These are phyloP conservation scores for Antennarius striatus DNA, from an alignment of 2,113 vertebrate genomes.

Conservation along the genomic window DNA sequence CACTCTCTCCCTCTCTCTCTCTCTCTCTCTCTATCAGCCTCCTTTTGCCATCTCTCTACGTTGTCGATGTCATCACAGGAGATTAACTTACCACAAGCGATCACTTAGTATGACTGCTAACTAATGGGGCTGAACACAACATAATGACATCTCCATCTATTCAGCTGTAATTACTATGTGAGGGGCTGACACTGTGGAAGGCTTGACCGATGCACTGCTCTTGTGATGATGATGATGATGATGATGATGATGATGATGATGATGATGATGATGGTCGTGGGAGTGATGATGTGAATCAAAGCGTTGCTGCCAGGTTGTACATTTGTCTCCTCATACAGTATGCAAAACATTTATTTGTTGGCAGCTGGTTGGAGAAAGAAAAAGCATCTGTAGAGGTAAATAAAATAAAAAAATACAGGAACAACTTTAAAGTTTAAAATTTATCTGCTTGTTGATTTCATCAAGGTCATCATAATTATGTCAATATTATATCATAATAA, in stretches of 20 bases:
- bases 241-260: background rate
- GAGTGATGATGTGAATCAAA: background rate
- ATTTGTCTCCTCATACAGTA: no score
- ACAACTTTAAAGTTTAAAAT: no score
- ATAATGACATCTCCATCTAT: conserved; percentile 16
- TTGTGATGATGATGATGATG: background rate
- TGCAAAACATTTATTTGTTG: no score
- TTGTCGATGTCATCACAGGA: conserved; percentile 45
- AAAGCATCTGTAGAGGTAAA: no score
- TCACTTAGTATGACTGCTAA: conserved; percentile 43
- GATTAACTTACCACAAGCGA: conserved; percentile 46
- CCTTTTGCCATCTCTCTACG: no score
- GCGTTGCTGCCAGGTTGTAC: background rate
- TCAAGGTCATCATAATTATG: no score
- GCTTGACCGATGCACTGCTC: background rate
- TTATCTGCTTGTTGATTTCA: no score
- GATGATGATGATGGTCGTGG: no score
- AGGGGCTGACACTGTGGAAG: conserved; percentile 3
- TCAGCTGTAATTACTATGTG: conserved; percentile 7
- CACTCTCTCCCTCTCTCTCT: conserved; percentile 3
- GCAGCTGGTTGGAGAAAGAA: no score
- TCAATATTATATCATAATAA: no score
- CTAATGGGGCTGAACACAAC: conserved; percentile 35
- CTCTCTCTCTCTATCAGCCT: conserved; percentile 43
- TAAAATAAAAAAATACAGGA: no score